Evolutionary conservation across 2,113 vertebrate genomes (phyloP), one percentile per base, ranked within the genome.

Genomic region (Chrysochloris asiatica): DNA sequence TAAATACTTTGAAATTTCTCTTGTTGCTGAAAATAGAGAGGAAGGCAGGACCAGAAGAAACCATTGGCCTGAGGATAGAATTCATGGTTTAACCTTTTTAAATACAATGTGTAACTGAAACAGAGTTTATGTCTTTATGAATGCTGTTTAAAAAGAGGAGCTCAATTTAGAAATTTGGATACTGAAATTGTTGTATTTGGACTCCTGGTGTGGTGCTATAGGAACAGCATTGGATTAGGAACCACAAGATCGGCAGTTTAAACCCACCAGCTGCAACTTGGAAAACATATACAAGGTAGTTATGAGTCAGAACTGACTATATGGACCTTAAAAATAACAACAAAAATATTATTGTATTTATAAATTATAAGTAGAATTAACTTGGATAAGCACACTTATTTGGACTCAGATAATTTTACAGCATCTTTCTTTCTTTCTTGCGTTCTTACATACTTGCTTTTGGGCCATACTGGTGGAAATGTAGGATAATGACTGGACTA

Each of bases 51-150:
- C 41, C 59, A 48, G 73, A 67, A 75, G 56, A 59, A 75, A 75
- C 13, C 77, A 54, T 0, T 77, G 30, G 17, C 52, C 30, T 69
- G 38, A 63, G 17, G 50, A n/a, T 92, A 33, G 11, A 82, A 17
- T 41, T 77, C 56, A 48, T 45, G 71, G 11, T 78, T 86, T 89
- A 59, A 82, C 50, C n/a, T 77, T 86, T 81, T 82, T 47, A 82
- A 63, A 78, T 48, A 24, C 24, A 86, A 14, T 63, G n/a, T 63
- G 59, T 21, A 21, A 17, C 2, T 6, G 26, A 89, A 77, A 45
- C 11, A 41, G 16, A 8, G 21, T 69, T 43, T 30, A 50, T 6
- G 30, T 73, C 24, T n/a, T 73, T 76, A 65, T 50, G 4, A 19
- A 26, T 26, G 9, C 21, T 71, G 7, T 41, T 71, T 72, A 86